Evolutionary conservation across 2,888 invertebrate genomes (phyloP), one percentile per base, ranked within the genome.

Genomic region (Thalpophila matura): DNA sequence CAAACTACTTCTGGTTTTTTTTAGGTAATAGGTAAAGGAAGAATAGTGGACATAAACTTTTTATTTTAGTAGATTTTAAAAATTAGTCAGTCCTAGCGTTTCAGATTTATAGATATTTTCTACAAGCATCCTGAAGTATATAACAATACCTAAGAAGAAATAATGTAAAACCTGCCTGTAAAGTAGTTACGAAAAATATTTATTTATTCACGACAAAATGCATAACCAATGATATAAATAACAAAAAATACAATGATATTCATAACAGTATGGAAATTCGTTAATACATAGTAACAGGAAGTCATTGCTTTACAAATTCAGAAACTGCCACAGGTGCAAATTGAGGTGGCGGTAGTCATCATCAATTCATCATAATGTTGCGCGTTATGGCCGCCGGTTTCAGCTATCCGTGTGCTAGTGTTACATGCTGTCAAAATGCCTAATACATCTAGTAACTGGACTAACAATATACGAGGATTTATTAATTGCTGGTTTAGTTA

Each of bases 311-410:
- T 46, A 68, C 16, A 50, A 55, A 63, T 63, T 64, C 54, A 68
- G 29, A 55, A 40, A 16, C 31, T 27, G 22, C 49, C 16, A 46
- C 29, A 46, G 37, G 18, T 50, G 43, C 27, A 27, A 27, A 63
- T 63, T 37, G 53, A n/a, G 43, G 35, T 24, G 29, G 1, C 50
- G 27, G 57, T 40, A 35, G 45, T 64, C 74, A 74, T 73, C 50
- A 64, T 61, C 74, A 74, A 73, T 74, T 74, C 60, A 74, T 58
- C 51, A 42, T 61, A 54, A 74, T 73, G 59, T 7, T 43, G 16
- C 42, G 35, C 40, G 54, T 54, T 55, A 73, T 61, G 64, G 60
- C 53, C 35, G 24, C 18, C 31, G 45, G 67, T 45, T 49, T 73
- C 68, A 59, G 56, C 26, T 67, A 43, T 33, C 60, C 40, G 18